These are phyloP conservation scores for Periophthalmodon schlosseri DNA, from an alignment of 2,113 vertebrate genomes.

Conservation along the genomic window DNA sequence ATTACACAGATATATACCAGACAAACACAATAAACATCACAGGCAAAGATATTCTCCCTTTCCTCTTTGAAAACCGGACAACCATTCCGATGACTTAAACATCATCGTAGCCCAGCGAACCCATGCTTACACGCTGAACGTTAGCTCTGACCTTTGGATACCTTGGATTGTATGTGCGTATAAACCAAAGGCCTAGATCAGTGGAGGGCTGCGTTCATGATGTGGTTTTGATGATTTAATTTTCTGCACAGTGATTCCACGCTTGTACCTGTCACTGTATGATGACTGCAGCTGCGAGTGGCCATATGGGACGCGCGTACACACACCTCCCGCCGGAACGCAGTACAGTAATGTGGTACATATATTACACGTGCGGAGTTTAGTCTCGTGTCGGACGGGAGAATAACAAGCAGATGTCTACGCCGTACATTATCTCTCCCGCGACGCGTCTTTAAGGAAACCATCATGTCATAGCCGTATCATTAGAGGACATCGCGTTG, in stretches of 20 bases:
- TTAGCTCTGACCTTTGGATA: background rate
- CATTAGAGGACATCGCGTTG: background rate
- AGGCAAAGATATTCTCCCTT: too few species aligned
- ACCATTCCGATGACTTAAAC: background rate
- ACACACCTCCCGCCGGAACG: slow-evolving; percentile 12
- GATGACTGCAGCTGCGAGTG: slow-evolving; percentile 29
- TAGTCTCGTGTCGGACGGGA: slow-evolving; percentile 3
- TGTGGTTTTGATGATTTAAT: slow-evolving; percentile 49
- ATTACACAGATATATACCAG: too few species aligned
- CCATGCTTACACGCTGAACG: background rate
- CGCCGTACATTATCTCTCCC: background rate
- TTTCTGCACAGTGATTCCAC: slow-evolving; percentile 49
- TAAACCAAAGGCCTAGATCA: background rate
- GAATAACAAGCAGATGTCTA: slow-evolving; percentile 16
- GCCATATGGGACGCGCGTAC: slow-evolving; percentile 19
- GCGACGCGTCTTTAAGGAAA: background rate
- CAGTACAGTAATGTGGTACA: background rate
- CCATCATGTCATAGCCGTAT: background rate
- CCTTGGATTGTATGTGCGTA: too few species aligned
- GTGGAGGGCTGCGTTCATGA: slow-evolving; percentile 16
- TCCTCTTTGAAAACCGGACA: background rate
- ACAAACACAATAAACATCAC: too few species aligned
- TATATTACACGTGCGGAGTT: slow-evolving; percentile 4
- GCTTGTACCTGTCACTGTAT: slow-evolving; percentile 35
- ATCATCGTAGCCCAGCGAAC: background rate